These are phyloP conservation scores for Coptotermes formosanus DNA, from an alignment of 1,140 invertebrate genomes.

Conservation along the genomic window DNA sequence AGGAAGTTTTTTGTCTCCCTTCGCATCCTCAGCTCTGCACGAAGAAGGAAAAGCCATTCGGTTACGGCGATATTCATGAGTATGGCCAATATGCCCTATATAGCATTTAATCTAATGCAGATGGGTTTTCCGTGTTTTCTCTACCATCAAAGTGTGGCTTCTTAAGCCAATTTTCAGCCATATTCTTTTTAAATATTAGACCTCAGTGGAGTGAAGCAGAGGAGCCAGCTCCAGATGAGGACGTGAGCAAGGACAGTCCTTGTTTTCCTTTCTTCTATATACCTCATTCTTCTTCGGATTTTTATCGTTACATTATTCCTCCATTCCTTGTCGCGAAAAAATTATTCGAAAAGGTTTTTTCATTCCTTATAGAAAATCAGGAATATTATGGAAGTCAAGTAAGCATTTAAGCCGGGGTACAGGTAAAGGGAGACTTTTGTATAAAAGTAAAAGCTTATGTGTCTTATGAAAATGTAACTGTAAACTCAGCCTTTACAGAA, in stretches of 20 bases:
- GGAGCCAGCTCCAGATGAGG: not conserved
- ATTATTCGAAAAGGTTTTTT: not conserved
- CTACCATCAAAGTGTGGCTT: not conserved
- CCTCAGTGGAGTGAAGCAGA: not conserved
- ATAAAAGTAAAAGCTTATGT: not conserved
- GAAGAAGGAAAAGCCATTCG: not conserved
- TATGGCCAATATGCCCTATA: conserved; percentile 15
- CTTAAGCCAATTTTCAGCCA: conserved; percentile 5
- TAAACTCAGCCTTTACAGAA: not conserved
- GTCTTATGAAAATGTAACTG: conserved; percentile 1
- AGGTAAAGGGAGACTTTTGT: not conserved
- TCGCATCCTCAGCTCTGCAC: not conserved
- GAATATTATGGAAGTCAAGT: not conserved
- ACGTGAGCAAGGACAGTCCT: not conserved
- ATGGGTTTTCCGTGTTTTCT: conserved; percentile 11
- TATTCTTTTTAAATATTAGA: conserved; percentile 8
- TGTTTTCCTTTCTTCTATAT: not conserved
- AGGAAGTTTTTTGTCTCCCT: not conserved
- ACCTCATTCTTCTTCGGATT: not conserved
- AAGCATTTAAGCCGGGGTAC: not conserved
- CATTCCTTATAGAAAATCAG: not conserved
- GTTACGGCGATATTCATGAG: conserved; percentile 14
- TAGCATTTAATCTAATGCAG: conserved; percentile 9
- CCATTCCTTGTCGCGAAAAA: not conserved
- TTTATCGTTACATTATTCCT: not conserved